Percentiles rank a stretch among this genome's conserved stretches.
phyloP scores from a whole-genome alignment of 1,140 invertebrate species.

The Drosophila sturtevanti region DNA sequence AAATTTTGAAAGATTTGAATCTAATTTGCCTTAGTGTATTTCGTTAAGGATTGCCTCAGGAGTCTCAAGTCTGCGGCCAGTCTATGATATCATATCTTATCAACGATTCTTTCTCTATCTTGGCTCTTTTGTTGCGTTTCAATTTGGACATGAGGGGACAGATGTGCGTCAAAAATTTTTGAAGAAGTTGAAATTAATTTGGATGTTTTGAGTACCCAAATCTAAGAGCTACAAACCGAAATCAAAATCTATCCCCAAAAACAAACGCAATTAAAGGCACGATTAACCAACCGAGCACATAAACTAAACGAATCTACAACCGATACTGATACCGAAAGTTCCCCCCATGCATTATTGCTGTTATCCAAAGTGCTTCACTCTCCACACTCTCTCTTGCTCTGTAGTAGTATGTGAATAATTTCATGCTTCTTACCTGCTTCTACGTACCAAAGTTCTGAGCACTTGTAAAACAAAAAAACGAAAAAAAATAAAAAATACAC shows the following conservation, averaged over 20 bases:
- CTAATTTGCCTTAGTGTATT: not conserved
- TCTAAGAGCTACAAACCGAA: not conserved
- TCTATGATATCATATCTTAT: conserved; percentile 4
- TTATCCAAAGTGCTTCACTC: not conserved
- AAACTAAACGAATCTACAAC: not conserved
- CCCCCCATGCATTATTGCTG: not conserved
- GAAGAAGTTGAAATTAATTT: not conserved
- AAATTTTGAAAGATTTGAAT: not conserved
- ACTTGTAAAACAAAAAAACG: conserved; percentile 13
- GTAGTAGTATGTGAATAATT: conserved; percentile 42
- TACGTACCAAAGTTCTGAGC: conserved; percentile 12
- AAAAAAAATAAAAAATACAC: too few species aligned
- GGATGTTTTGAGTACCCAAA: conserved; percentile 1
- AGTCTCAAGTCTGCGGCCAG: not conserved
- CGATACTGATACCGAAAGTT: not conserved
- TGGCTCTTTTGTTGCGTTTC: not conserved
- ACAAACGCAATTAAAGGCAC: not conserved
- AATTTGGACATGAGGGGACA: not conserved
- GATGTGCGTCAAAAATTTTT: not conserved
- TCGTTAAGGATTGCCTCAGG: not conserved
- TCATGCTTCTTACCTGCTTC: conserved; percentile 54
- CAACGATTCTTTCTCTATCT: not conserved
- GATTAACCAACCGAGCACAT: not conserved
- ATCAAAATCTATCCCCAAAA: not conserved
- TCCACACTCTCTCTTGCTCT: not conserved